These are phyloP conservation scores for Galemys pyrenaicus DNA, from an alignment of 2,113 vertebrate genomes.

Conservation along the genomic window DNA sequence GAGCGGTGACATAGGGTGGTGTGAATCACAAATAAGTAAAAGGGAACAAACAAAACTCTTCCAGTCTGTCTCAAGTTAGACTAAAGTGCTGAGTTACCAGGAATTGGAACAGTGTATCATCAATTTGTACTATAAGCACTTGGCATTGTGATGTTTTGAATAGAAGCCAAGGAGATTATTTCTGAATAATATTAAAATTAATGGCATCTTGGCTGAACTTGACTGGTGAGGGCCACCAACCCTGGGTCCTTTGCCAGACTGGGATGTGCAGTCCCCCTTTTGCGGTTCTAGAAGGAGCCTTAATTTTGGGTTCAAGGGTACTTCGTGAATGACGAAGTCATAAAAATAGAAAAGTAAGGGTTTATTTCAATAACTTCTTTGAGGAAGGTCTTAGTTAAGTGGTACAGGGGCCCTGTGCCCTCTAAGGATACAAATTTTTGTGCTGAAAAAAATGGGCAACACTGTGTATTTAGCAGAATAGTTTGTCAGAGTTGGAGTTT, in stretches of 20 bases:
- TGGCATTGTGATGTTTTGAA: slow-evolving; percentile 45
- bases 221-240: neutral
- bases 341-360: neutral
- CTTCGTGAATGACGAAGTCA: neutral
- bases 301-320: neutral
- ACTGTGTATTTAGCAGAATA: neutral
- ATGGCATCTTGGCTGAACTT: slow-evolving; percentile 40
- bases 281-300: neutral
- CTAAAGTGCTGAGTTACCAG: neutral
- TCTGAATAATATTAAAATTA: slow-evolving; percentile 57
- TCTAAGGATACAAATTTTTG: neutral
- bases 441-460: neutral
- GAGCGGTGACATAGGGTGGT: rapidly evolving
- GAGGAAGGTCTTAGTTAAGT: neutral
- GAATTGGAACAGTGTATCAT: neutral
- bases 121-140: neutral
- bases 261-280: neutral
- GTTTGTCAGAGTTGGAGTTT: neutral
- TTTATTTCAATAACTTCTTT: neutral
- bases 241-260: neutral
- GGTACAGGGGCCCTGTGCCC: neutral
- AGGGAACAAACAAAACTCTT: neutral
- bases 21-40: neutral
- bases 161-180: slow-evolving; percentile 56
- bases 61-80: slow-evolving; percentile 26